A percentile compares a stretch with the other conserved stretches of the same genome.
Conservation (phyloP, 2,888 invertebrate species). For the Patella pellucida region DNA sequence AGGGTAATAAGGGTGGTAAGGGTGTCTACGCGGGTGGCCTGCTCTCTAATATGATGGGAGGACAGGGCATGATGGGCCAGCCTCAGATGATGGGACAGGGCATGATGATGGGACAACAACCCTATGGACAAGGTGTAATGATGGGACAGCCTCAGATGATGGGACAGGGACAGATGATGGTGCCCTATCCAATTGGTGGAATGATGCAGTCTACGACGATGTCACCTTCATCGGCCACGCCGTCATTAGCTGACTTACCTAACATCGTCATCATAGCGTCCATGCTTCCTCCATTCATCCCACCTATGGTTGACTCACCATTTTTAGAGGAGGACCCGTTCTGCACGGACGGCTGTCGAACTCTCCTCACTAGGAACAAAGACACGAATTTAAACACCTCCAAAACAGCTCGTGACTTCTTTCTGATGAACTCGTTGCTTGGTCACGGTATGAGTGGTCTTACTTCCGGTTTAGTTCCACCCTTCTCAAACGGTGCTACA, state of each 20-base stretch:
- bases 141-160: slow-evolving; percentile 16
- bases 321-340: slow-evolving; percentile 11
- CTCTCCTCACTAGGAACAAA: not conserved
- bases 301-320: not conserved
- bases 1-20: not conserved
- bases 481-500: not conserved
- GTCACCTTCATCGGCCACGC: not conserved
- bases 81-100: not conserved
- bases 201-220: slow-evolving; percentile 3
- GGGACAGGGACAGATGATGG: slow-evolving; percentile 13
- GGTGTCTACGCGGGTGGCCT: slow-evolving; percentile 9
- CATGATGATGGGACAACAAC: slow-evolving; percentile 6
- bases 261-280: slow-evolving; percentile 18
- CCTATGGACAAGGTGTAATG: not conserved
- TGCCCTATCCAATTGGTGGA: slow-evolving; percentile 21
- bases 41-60: slow-evolving; percentile 7
- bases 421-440: slow-evolving; percentile 6
- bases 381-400: not conserved
- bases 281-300: slow-evolving; percentile 18
- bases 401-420: not conserved
- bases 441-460: not conserved
- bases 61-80: slow-evolving; percentile 12
- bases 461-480: not conserved
- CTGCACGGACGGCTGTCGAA: not conserved
- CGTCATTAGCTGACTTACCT: not conserved